Evolutionary conservation across 1,140 invertebrate species (phyloP).

Genomic region (Drosophila bocki): DNA sequence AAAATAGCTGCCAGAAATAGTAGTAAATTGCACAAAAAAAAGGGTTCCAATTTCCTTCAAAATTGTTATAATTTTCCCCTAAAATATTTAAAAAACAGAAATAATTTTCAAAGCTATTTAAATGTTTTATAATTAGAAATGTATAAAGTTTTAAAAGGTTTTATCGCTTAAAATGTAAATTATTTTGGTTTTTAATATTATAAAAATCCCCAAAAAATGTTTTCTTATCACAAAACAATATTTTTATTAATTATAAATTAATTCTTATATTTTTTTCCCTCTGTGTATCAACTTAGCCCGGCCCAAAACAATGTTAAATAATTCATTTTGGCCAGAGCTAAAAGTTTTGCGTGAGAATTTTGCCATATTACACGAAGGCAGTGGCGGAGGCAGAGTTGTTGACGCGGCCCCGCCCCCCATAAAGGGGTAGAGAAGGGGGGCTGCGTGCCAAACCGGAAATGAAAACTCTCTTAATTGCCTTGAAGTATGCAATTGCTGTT

Average conservation of each 20-base stretch:
- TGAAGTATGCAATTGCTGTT: constrained; percentile 74
- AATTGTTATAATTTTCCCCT: background rate
- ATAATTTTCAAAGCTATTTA: too few relatives aligned
- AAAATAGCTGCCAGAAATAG: constrained; percentile 7
- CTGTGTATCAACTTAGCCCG: constrained; percentile 22
- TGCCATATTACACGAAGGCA: constrained; percentile 70
- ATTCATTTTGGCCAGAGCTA: constrained; percentile 64
- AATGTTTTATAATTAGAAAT: background rate
- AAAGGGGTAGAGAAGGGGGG: background rate
- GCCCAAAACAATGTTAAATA: constrained; percentile 78
- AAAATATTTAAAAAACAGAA: background rate
- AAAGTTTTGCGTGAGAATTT: constrained; percentile 79
- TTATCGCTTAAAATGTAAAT: background rate
- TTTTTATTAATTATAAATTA: background rate
- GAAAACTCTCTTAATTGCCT: constrained; percentile 78
- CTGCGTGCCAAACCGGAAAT: constrained; percentile 79
- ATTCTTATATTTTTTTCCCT: background rate
- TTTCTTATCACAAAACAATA: too few relatives aligned
- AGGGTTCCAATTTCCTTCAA: background rate
- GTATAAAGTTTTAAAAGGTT: background rate
- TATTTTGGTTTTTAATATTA: too few relatives aligned
- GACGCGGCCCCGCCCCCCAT: background rate
- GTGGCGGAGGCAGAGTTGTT: constrained; percentile 20
- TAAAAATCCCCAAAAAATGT: background rate
- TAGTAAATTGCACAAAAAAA: background rate